phyloP scores from a whole-genome alignment of 1,140 invertebrate species.

The Cecropterus lyciades region DNA sequence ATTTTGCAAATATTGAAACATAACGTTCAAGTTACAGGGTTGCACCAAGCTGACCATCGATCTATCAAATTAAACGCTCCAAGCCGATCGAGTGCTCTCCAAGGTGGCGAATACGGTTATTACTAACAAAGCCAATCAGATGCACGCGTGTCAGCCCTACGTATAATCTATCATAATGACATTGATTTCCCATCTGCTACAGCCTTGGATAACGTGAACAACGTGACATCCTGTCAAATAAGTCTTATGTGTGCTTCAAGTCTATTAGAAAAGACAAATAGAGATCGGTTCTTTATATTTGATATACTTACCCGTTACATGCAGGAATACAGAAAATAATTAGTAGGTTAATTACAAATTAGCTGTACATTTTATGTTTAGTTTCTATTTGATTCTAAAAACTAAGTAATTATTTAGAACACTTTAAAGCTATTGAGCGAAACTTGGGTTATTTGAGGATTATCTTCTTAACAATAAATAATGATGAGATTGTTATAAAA shows the following conservation, averaged over 20 bases:
- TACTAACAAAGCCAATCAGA: constrained; percentile 80
- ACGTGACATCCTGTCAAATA: constrained; percentile 32
- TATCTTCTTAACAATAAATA: too few relatives aligned
- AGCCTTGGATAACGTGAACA: constrained; percentile 24
- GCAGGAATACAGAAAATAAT: too few relatives aligned
- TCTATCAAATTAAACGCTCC: constrained; percentile 78
- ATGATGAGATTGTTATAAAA: too few relatives aligned
- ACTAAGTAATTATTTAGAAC: too few relatives aligned
- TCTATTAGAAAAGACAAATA: constrained; percentile 27
- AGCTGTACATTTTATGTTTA: too few relatives aligned
- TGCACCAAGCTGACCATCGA: constrained; percentile 58
- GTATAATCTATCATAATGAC: constrained; percentile 81
- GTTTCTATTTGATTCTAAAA: too few relatives aligned
- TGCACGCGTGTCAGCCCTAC: constrained; percentile 56
- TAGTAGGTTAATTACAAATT: too few relatives aligned
- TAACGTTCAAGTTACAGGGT: too few relatives aligned
- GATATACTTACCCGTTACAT: too few relatives aligned
- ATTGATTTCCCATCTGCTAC: constrained; percentile 72
- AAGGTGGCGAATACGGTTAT: constrained; percentile 64
- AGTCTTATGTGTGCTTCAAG: constrained; percentile 17
- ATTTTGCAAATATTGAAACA: background rate
- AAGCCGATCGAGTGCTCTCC: constrained; percentile 55
- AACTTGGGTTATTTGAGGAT: too few relatives aligned
- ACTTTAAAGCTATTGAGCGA: too few relatives aligned
- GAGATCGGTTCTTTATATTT: background rate